Percentiles rank a stretch among this genome's conserved stretches.
Evolutionary conservation across 2,113 vertebrate species (phyloP).

Genomic region (Aviceda subcristata): DNA sequence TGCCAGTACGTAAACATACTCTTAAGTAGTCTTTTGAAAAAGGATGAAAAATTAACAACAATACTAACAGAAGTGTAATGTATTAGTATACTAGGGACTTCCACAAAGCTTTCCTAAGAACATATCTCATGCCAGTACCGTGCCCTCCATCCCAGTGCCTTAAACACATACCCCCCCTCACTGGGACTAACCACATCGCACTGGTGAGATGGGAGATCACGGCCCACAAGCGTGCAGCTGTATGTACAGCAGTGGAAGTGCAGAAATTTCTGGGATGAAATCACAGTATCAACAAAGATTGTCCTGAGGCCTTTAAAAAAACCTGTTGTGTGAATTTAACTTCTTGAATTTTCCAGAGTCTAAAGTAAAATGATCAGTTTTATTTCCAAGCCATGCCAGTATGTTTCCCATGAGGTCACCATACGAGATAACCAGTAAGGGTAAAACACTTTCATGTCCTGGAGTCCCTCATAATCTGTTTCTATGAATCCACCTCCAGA

Average conservation of each 20-base stretch:
- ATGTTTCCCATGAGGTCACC: not conserved
- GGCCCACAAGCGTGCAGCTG: rapidly evolving
- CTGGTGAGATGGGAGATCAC: not conserved
- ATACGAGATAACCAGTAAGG: not conserved
- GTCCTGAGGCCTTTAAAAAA: not conserved
- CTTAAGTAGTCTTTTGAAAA: not conserved
- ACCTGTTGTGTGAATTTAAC: not conserved
- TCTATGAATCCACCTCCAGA: not conserved
- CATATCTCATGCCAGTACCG: rapidly evolving
- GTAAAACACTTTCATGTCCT: not conserved
- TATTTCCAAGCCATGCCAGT: not conserved
- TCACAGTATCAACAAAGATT: not conserved
- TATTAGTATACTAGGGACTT: not conserved
- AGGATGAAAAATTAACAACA: not conserved
- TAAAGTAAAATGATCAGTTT: not conserved
- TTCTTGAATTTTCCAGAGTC: not conserved
- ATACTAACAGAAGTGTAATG: not conserved
- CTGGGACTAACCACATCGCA: not conserved
- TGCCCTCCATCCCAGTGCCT: not conserved
- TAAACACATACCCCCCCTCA: not conserved
- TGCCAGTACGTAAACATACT: not conserved
- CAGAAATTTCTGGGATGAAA: not conserved
- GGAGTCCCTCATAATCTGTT: not conserved
- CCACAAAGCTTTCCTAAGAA: not conserved
- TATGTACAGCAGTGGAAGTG: not conserved